phyloP scores from a whole-genome alignment of 2,888 invertebrate species.

The Synergus umbraculus region DNA sequence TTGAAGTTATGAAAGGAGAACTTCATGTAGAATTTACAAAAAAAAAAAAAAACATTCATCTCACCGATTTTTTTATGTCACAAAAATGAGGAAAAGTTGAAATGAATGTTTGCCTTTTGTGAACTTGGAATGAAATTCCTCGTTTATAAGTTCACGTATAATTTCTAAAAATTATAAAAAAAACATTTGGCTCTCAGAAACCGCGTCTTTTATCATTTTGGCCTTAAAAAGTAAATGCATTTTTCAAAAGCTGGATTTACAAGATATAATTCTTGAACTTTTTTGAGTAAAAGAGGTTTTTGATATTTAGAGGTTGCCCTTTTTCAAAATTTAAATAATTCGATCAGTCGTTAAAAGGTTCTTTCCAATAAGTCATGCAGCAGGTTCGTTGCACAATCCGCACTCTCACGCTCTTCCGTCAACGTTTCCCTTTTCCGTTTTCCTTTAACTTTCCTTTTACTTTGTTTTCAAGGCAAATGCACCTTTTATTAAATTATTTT shows the following conservation, averaged over 20 bases:
- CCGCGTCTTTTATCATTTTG: slow-evolving; percentile 46
- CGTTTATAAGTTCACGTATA: too few relatives aligned
- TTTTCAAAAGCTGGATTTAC: slow-evolving; percentile 48
- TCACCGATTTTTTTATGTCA: too few relatives aligned
- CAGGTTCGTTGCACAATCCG: slow-evolving; percentile 41
- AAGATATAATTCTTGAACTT: slow-evolving; percentile 43
- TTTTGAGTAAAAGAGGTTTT: not conserved
- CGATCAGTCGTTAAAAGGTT: slow-evolving; percentile 18
- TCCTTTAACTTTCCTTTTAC: not conserved
- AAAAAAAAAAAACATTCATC: too few relatives aligned
- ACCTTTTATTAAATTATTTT: not conserved
- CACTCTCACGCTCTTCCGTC: slow-evolving; percentile 38
- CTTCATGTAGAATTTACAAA: too few relatives aligned
- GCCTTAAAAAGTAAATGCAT: slow-evolving; percentile 41
- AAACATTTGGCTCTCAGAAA: slow-evolving; percentile 40
- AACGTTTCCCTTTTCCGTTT: slow-evolving; percentile 11
- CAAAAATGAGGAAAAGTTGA: too few relatives aligned
- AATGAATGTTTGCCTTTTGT: too few relatives aligned
- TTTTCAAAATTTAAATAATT: slow-evolving; percentile 16
- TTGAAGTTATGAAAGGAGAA: too few relatives aligned
- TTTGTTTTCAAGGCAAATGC: slow-evolving; percentile 17
- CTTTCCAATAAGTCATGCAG: slow-evolving; percentile 41
- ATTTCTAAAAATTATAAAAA: not conserved
- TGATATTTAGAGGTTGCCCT: not conserved
- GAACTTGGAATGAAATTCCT: too few relatives aligned